phyloP scores from a whole-genome alignment of 1,140 invertebrate species.

The Zelostemma sp. region DNA sequence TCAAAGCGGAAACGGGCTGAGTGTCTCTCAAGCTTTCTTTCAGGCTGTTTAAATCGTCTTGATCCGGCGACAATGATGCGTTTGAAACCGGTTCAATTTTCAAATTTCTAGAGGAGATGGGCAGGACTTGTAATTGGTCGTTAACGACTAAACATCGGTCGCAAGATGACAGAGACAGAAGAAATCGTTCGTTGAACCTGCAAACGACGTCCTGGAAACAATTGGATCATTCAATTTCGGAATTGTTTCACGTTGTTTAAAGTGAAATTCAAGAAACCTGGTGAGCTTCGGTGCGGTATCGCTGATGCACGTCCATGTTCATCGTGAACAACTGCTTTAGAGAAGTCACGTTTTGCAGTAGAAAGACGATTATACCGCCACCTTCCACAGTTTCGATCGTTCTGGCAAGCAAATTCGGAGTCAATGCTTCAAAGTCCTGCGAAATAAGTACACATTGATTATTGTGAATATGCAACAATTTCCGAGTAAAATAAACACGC shows the following conservation, averaged over 20 bases:
- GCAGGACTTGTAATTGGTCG: conserved; percentile 92
- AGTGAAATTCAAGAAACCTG: conserved; percentile 61
- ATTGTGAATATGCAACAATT: too few relatives aligned
- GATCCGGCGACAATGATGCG: conserved; percentile 61
- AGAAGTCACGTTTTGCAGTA: conserved; percentile 89
- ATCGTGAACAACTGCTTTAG: conserved; percentile 96
- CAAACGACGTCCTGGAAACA: conserved; percentile 80
- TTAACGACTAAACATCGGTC: conserved; percentile 92
- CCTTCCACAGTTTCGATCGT: conserved; percentile 99
- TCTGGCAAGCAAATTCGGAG: conserved; percentile 97
- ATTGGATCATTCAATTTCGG: neutral
- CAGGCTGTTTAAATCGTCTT: conserved; percentile 76
- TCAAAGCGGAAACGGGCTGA: conserved; percentile 90
- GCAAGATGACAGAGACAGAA: conserved; percentile 92
- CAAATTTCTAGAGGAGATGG: conserved; percentile 91
- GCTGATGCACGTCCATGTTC: conserved; percentile 98
- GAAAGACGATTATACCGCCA: conserved; percentile 92
- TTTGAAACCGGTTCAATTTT: conserved; percentile 80
- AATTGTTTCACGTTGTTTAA: neutral
- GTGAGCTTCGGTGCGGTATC: conserved; percentile 94
- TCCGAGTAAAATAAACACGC: neutral
- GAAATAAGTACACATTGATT: neutral
- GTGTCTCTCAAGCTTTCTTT: conserved; percentile 88
- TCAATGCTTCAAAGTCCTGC: conserved; percentile 98
- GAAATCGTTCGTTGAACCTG: conserved; percentile 97